Percentiles rank a stretch among this genome's conserved stretches.
Conservation (phyloP, 2,797 vertebrate species). For the Thamnophis elegans region DNA sequence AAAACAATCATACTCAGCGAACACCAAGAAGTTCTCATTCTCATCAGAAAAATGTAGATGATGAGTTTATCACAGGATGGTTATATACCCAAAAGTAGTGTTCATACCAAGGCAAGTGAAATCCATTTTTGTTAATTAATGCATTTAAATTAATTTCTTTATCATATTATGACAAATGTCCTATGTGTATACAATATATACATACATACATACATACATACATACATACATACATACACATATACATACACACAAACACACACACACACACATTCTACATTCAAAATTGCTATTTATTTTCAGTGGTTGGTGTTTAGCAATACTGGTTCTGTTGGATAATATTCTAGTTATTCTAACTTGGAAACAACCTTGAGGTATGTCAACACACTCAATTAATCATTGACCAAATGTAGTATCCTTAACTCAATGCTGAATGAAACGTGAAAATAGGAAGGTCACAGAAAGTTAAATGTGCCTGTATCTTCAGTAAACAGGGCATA, state of each 20-base stretch:
- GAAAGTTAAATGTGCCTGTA: neutral
- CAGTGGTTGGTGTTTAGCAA: neutral
- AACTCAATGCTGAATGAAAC: slow-evolving; percentile 61
- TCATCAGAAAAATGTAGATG: neutral
- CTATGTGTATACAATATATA: neutral
- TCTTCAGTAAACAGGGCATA: neutral
- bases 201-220: neutral
- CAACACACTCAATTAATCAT: slow-evolving; percentile 57
- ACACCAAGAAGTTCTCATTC: neutral
- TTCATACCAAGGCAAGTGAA: neutral
- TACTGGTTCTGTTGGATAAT: slow-evolving; percentile 24
- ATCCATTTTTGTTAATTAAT: neutral
- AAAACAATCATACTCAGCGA: neutral
- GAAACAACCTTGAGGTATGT: slow-evolving; percentile 53
- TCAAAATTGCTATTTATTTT: slow-evolving; percentile 6
- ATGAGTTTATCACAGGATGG: neutral
- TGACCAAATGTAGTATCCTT: slow-evolving; percentile 49
- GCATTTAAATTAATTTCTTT: neutral
- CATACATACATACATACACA: neutral
- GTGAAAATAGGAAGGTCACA: slow-evolving; percentile 51
- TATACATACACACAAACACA: too few relatives aligned
- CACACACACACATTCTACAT: neutral
- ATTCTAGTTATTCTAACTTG: slow-evolving; percentile 50
- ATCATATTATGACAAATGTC: neutral
- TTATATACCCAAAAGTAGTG: slow-evolving; percentile 2